phyloP scores from a whole-genome alignment of 2,113 vertebrate genomes.

The Pterocles burchelli region DNA sequence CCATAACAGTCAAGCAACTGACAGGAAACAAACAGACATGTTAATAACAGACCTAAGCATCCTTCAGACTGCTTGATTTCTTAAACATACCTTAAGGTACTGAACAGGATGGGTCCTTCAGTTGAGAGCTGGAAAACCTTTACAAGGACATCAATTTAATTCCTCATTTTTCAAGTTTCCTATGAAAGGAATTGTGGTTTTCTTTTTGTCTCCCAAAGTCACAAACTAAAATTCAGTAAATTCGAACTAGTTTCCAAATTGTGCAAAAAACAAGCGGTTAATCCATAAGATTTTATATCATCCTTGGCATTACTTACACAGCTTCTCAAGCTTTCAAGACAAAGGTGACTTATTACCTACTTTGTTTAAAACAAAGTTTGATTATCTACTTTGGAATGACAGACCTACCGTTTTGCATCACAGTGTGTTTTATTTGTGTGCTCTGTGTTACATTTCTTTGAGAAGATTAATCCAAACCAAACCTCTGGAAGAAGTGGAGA shows the following conservation, averaged over 20 bases:
- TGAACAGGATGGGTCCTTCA: neutral
- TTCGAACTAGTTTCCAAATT: neutral
- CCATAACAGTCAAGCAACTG: neutral
- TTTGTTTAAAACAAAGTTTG: neutral
- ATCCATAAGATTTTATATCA: neutral
- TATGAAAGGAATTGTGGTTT: neutral
- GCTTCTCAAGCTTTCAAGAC: neutral
- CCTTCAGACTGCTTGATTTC: neutral
- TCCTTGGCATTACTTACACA: neutral
- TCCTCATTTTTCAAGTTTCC: neutral
- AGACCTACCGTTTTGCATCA: neutral
- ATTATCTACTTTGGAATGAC: neutral
- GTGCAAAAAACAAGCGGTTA: neutral
- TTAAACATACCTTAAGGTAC: neutral
- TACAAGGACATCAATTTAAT: neutral
- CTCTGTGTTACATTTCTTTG: neutral
- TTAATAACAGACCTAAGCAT: neutral
- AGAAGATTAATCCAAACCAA: neutral
- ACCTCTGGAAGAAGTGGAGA: neutral
- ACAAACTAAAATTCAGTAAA: neutral
- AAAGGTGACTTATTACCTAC: neutral
- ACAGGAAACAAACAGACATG: slow-evolving; percentile 12
- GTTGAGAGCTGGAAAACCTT: neutral
- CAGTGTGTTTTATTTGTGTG: neutral
- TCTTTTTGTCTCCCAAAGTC: neutral